These are phyloP conservation scores for Platyscapa corneri DNA, from an alignment of 1,140 invertebrate species.

Conservation along the genomic window DNA sequence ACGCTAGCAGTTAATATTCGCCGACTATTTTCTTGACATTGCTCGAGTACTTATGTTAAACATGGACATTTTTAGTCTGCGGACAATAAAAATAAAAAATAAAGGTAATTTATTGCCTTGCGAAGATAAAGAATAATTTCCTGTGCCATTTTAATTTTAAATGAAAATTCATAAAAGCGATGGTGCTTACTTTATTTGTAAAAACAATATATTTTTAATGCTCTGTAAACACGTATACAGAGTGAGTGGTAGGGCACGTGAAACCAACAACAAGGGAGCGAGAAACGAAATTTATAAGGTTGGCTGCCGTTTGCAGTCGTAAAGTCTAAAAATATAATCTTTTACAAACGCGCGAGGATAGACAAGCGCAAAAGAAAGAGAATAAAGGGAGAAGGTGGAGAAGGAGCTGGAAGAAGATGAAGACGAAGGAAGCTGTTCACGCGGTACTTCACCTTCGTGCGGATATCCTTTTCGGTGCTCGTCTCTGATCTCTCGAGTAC, in stretches of 20 bases:
- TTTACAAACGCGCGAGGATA: constrained; percentile 10
- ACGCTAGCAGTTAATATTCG: neutral
- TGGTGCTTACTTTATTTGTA: neutral
- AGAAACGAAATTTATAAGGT: constrained; percentile 38
- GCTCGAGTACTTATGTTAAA: neutral
- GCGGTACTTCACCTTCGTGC: constrained; percentile 9
- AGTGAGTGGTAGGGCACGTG: neutral
- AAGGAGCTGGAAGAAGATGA: neutral
- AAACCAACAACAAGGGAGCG: neutral
- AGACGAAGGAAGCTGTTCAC: constrained; percentile 24
- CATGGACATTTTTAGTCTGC: neutral
- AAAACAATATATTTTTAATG: constrained; percentile 20
- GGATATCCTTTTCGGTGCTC: constrained; percentile 26
- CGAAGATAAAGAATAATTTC: neutral
- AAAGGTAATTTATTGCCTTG: neutral
- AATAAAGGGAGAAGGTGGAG: neutral
- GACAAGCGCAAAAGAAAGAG: neutral
- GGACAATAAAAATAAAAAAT: neutral
- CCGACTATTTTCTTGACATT: neutral
- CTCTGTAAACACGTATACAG: constrained; percentile 2
- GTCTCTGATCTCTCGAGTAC: constrained; percentile 35
- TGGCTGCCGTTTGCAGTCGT: neutral
- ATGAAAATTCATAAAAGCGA: neutral
- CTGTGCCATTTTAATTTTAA: neutral
- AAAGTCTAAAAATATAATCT: constrained; percentile 49